Base-by-base conservation (phyloP, 2,113 vertebrate species). In the Thunnus maccoyii region DNA sequence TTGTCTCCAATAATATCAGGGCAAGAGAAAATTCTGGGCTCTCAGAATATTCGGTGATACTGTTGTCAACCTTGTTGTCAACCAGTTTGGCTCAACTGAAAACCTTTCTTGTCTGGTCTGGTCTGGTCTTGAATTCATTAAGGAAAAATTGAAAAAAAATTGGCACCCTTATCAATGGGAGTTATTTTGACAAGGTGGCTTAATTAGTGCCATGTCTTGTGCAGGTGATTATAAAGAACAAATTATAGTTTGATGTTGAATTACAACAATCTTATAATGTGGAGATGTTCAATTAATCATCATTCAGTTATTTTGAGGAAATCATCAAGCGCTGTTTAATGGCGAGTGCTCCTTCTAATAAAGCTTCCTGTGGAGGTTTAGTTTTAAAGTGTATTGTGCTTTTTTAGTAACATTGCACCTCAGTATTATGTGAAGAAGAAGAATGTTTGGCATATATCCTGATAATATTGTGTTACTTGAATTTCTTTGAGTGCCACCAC, bases 401-500 rank as follows among this genome's bases (percentile, higher is more conserved):
- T 41, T 54, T 78, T 76, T 16, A 27, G 22, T 20, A 54, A 32
- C 16, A 60, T 30, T 48, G 15, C 25, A 14, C 32, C 18, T 69
- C 57, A 36, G 27, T 63, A 44, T 5, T 8, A 3, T 36, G 57
- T 58, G 57, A 22, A 20, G 30, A 7, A 32, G 8, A 17, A 7
- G 0, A 56, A 62, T 48, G 27, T 55, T 50, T 56, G 16, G 60
- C 36, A 55, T 50, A 69, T 54, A 17, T 47, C 52, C 70, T 82
- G 25, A 12, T 66, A 67, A 50, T 56, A 81, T 20, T 56, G 46
- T 32, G 30, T 67, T 69, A 30, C 60, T 20, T 72, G 58, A 69
- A 62, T 72, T 78, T 73, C 47, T n/a, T 16, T 64, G 55, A 52
- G 50, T 47, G 66, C 54, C 57, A 55, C 56, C 14, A 55, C 57